phyloP scores from a whole-genome alignment of 2,888 invertebrate species.

The Gandaritis pyraliata region DNA sequence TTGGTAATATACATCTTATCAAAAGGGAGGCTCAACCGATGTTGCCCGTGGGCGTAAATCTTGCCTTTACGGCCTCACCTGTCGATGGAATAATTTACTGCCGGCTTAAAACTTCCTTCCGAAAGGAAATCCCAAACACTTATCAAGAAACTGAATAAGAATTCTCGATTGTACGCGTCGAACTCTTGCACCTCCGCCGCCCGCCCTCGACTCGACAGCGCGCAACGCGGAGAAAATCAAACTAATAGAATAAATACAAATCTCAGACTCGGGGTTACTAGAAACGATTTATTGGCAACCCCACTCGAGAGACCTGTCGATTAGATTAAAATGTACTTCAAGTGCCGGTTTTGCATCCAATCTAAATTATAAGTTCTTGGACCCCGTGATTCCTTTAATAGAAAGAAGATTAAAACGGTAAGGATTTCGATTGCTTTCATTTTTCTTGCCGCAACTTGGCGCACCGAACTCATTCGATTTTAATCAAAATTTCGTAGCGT shows the following conservation, averaged over 20 bases:
- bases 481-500: background rate
- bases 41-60: conserved; percentile 79
- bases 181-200: conserved; percentile 40
- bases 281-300: conserved; percentile 42
- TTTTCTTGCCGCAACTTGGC: conserved; percentile 1
- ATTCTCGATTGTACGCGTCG: conserved; percentile 69
- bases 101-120: conserved; percentile 80
- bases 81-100: conserved; percentile 84
- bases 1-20: conserved; percentile 82
- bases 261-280: conserved; percentile 45
- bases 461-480: background rate
- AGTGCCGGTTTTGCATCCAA: conserved; percentile 30
- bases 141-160: conserved; percentile 82
- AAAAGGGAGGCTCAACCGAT: conserved; percentile 70
- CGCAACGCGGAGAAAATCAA: conserved; percentile 55
- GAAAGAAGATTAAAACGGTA: conserved; percentile 16
- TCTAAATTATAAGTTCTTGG: conserved; percentile 28
- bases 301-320: conserved; percentile 36
- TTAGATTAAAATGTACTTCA: conserved; percentile 38
- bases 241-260: conserved; percentile 73
- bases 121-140: conserved; percentile 81
- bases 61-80: conserved; percentile 83
- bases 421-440: conserved; percentile 3
- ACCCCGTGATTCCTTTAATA: conserved; percentile 23
- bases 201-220: conserved; percentile 59